phyloP scores from a whole-genome alignment of 2,113 vertebrate species.

The Xiphorhynchus elegans region DNA sequence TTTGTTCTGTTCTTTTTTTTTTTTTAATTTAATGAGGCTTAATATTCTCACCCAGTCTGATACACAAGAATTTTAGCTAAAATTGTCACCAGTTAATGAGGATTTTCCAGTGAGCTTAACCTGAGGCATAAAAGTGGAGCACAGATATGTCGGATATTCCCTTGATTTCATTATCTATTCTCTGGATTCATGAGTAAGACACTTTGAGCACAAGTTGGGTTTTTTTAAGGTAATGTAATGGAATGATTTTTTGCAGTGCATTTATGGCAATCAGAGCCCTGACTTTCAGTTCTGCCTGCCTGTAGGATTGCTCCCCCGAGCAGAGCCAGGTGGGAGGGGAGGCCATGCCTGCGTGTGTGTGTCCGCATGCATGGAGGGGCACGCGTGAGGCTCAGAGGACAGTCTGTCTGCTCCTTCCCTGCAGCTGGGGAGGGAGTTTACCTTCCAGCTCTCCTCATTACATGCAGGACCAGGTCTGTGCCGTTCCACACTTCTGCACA shows the following conservation, averaged over 20 bases:
- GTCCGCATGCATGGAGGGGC: neutral
- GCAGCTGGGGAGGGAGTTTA: neutral
- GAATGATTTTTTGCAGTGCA: neutral
- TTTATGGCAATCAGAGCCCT: neutral
- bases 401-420: slow-evolving; percentile 13
- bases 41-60: slow-evolving; percentile 15
- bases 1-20: neutral
- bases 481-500: slow-evolving; percentile 73
- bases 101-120: slow-evolving; percentile 32
- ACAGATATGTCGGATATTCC: neutral
- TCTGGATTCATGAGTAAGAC: neutral
- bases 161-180: neutral
- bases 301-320: neutral
- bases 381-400: neutral
- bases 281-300: neutral
- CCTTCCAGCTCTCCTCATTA: slow-evolving; percentile 72
- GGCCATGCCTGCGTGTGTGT: too few species aligned
- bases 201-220: neutral
- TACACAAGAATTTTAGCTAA: neutral
- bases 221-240: neutral
- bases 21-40: slow-evolving; percentile 54
- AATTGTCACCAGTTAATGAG: slow-evolving; percentile 29
- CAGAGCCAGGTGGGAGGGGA: neutral
- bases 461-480: slow-evolving; percentile 72
- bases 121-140: neutral